These are phyloP conservation scores for Numenius phaeopus DNA, from an alignment of 2,797 vertebrate species.

Conservation along the genomic window DNA sequence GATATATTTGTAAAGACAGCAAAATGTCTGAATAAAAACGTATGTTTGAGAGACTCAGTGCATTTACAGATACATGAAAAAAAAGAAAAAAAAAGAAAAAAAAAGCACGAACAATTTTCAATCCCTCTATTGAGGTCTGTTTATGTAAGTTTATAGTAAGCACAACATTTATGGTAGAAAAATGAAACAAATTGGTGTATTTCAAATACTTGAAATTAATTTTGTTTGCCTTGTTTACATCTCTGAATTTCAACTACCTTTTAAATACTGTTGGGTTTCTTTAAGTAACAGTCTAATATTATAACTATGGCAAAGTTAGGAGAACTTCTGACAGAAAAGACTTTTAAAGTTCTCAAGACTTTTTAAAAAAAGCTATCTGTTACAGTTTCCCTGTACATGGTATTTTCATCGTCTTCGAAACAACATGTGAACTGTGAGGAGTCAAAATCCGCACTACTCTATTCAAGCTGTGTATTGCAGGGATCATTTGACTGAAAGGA, in stretches of 20 bases:
- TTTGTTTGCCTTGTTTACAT: background rate
- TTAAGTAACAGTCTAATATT: background rate
- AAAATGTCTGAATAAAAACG: background rate
- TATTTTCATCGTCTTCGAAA: background rate
- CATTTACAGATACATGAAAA: accelerated
- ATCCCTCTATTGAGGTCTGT: background rate
- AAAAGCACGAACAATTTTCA: background rate
- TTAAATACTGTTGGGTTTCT: accelerated
- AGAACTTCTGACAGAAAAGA: background rate
- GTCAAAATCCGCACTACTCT: background rate
- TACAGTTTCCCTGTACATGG: background rate
- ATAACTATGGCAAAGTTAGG: background rate
- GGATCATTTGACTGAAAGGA: background rate
- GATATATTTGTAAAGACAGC: background rate
- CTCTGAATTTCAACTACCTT: background rate
- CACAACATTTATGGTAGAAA: background rate
- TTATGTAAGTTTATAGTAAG: background rate
- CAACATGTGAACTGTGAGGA: background rate
- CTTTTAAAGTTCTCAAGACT: background rate
- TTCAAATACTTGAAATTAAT: background rate
- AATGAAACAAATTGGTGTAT: background rate
- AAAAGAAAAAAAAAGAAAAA: background rate
- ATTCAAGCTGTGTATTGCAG: background rate
- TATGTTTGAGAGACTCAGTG: background rate
- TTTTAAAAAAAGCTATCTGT: background rate